phyloP scores from a whole-genome alignment of 2,113 vertebrate genomes.

The Noctilio leporinus region DNA sequence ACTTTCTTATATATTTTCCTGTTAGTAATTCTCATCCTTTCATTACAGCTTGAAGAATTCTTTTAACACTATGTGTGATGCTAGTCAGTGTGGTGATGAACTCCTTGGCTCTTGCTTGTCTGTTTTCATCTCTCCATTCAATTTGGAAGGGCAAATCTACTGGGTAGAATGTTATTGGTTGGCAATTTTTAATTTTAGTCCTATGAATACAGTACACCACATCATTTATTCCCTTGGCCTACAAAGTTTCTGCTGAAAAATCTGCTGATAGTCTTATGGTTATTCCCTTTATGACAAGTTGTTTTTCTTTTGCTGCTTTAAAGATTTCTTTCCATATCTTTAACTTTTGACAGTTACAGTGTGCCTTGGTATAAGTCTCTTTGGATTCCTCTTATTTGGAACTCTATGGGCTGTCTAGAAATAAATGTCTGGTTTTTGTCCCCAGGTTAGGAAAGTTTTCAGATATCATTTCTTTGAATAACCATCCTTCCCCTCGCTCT shows the following conservation, averaged over 20 bases:
- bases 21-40: background rate
- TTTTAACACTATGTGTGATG: background rate
- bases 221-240: background rate
- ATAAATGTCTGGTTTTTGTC: background rate
- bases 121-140: background rate
- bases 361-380: background rate
- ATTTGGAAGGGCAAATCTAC: background rate
- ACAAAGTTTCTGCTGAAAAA: background rate
- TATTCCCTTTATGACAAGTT: background rate
- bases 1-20: background rate
- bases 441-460: background rate
- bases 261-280: background rate
- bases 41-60: background rate
- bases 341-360: background rate
- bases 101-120: background rate
- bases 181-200: background rate
- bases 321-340: background rate
- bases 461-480: background rate
- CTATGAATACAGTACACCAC: background rate
- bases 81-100: background rate
- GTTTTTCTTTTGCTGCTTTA: background rate
- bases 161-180: background rate
- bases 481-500: background rate
- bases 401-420: background rate
- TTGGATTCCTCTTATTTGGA: background rate